Percentiles rank a stretch among this genome's conserved stretches.
These are phyloP conservation scores for Liodrosophila aerea DNA, from an alignment of 2,888 invertebrate species.

Conservation along the genomic window DNA sequence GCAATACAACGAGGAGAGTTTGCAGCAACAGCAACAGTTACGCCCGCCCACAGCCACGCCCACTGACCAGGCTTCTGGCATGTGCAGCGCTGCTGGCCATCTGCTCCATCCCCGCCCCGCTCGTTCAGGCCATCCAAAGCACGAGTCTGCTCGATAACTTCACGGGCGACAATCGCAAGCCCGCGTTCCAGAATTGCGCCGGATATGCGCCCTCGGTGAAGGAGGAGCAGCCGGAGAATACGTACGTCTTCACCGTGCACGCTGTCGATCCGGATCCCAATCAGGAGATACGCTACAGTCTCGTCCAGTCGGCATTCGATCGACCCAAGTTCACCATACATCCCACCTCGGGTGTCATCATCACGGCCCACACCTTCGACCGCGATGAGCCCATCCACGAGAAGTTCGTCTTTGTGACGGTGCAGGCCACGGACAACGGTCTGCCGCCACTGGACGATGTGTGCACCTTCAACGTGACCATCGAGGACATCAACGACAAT, in stretches of 20 bases:
- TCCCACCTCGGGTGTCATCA: constrained; percentile 88
- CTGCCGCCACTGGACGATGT: constrained; percentile 94
- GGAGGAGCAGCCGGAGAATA: constrained; percentile 89
- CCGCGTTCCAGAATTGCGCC: constrained; percentile 92
- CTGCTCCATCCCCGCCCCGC: constrained; percentile 16
- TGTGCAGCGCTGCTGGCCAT: constrained; percentile 23
- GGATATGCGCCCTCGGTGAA: constrained; percentile 91
- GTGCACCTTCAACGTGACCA: constrained; percentile 95
- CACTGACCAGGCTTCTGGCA: constrained; percentile 22
- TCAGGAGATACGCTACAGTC: constrained; percentile 91
- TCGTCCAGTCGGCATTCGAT: constrained; percentile 89
- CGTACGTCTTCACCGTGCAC: constrained; percentile 86
- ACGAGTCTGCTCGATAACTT: constrained; percentile 51
- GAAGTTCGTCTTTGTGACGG: constrained; percentile 92
- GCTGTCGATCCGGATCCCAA: constrained; percentile 86
- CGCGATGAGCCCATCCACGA: constrained; percentile 93
- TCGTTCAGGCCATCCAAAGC: constrained; percentile 17
- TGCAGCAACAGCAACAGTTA: constrained; percentile 15
- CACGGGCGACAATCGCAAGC: constrained; percentile 90
- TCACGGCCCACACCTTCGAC: constrained; percentile 91
- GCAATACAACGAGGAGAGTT: constrained; percentile 18
- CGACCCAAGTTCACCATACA: constrained; percentile 91
- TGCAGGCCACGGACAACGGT: constrained; percentile 96
- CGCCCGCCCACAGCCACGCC: constrained; percentile 30
- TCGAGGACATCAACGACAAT: constrained; percentile 97